Evolutionary conservation across 2,797 vertebrate genomes (phyloP).

Genomic region (Argentina silus): DNA sequence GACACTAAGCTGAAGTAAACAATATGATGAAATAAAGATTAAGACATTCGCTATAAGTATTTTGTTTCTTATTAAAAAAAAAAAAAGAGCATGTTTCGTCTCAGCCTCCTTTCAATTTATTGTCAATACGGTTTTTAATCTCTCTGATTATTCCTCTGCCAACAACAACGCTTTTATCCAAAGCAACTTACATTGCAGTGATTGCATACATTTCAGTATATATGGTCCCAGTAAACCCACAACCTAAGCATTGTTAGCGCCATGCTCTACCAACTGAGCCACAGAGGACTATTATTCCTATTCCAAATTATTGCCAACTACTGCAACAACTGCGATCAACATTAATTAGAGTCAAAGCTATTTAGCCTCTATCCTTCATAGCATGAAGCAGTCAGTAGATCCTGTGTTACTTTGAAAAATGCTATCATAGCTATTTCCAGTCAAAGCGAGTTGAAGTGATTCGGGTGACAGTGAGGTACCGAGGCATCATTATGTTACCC

Average conservation of each 20-base stretch:
- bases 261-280: too few relatives aligned
- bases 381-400: slow-evolving; percentile 25
- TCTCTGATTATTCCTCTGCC: slow-evolving; percentile 43
- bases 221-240: too few relatives aligned
- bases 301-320: slow-evolving; percentile 43
- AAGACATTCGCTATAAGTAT: too few relatives aligned
- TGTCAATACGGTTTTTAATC: slow-evolving; percentile 49
- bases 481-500: not conserved
- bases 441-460: not conserved
- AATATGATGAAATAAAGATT: slow-evolving; percentile 46
- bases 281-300: too few relatives aligned
- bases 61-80: not conserved
- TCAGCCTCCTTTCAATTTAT: slow-evolving; percentile 30
- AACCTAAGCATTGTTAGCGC: too few relatives aligned
- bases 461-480: not conserved
- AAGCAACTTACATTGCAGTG: too few relatives aligned
- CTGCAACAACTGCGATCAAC: slow-evolving; percentile 61
- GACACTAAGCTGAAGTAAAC: slow-evolving; percentile 48
- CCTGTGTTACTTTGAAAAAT: not conserved
- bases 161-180: too few relatives aligned
- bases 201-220: too few relatives aligned
- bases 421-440: not conserved
- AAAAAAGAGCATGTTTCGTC: slow-evolving; percentile 4
- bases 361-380: slow-evolving; percentile 37
- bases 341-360: slow-evolving; percentile 55